A percentile compares a stretch with the other conserved stretches of the same genome.
These are phyloP conservation scores for Sesamia inferens DNA, from an alignment of 2,888 invertebrate genomes.

Conservation along the genomic window DNA sequence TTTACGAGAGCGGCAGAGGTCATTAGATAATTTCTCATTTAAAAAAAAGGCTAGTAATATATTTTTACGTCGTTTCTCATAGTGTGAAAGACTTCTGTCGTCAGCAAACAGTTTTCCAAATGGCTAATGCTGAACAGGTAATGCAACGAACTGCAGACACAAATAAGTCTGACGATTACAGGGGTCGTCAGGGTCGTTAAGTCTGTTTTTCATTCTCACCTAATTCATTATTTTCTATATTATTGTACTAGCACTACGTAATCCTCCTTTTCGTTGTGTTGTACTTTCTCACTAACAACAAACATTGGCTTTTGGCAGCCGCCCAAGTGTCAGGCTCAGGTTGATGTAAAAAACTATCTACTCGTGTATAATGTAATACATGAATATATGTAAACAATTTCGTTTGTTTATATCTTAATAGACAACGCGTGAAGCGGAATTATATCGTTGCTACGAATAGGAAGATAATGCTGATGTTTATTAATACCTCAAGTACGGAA, in stretches of 20 bases:
- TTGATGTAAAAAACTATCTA: conserved; percentile 61
- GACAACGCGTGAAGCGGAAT: conserved; percentile 46
- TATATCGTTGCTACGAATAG: conserved; percentile 17
- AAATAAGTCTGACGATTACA: conserved; percentile 24
- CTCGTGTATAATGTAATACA: conserved; percentile 43
- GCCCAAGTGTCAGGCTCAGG: conserved; percentile 62
- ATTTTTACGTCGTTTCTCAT: conserved; percentile 6
- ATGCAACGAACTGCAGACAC: conserved; percentile 13
- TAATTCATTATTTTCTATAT: conserved; percentile 51
- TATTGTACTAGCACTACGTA: conserved; percentile 49
- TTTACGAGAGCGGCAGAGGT: too few species aligned
- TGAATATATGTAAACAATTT: conserved; percentile 51
- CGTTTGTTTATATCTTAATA: conserved; percentile 58
- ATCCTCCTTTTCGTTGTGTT: conserved; percentile 48
- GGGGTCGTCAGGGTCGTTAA: conserved; percentile 28
- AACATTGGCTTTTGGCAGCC: conserved; percentile 64
- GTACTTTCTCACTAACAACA: conserved; percentile 64
- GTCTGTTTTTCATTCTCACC: conserved; percentile 49
- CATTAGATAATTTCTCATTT: too few species aligned
- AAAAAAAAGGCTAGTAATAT: neutral
- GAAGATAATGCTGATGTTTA: conserved; percentile 3
- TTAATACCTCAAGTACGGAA: neutral
- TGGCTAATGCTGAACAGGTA: conserved; percentile 2
- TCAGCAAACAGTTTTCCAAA: conserved; percentile 7
- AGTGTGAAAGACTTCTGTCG: neutral